A percentile compares a stretch with the other conserved stretches of the same genome.
Conservation (phyloP, 2,113 vertebrate genomes). For the Gambusia affinis region DNA sequence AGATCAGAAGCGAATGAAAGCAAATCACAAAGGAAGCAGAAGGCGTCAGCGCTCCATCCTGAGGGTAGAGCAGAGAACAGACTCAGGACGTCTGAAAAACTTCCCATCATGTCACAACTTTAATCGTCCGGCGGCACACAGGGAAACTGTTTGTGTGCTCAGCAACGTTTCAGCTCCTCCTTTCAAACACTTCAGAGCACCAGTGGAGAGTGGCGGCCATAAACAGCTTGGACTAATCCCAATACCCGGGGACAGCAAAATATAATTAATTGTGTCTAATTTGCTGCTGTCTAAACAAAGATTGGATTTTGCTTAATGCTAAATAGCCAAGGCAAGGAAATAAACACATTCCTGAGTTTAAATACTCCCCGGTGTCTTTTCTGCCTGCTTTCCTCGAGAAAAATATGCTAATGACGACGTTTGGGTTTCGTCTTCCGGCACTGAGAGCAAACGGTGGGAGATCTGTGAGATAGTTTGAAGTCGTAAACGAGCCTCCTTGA, state of each 20-base stretch:
- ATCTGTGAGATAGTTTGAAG: conserved; percentile 53
- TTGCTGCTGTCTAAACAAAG: conserved; percentile 76
- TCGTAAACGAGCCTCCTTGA: conserved; percentile 33
- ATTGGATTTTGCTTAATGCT: conserved; percentile 78
- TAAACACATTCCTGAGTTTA: conserved; percentile 76
- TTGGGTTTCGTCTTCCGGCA: conserved; percentile 57
- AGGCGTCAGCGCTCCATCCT: conserved; percentile 53
- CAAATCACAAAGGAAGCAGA: conserved; percentile 19
- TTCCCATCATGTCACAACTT: conserved; percentile 39
- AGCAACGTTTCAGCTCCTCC: conserved; percentile 33
- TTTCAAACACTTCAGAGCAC: conserved; percentile 43
- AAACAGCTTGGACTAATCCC: conserved; percentile 71
- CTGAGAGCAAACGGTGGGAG: conserved; percentile 54
- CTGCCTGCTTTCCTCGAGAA: conserved; percentile 41
- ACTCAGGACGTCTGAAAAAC: conserved; percentile 19
- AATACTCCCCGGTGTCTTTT: conserved; percentile 66
- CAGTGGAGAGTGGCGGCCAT: conserved; percentile 50
- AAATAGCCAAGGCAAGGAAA: conserved; percentile 70
- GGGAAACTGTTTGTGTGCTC: conserved; percentile 40
- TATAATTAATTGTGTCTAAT: conserved; percentile 76
- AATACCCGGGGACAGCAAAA: conserved; percentile 68
- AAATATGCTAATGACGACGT: conserved; percentile 74
- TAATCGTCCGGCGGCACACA: conserved; percentile 44
- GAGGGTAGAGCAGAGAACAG: conserved; percentile 46
- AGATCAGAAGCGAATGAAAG: conserved; percentile 60